Evolutionary conservation across 2,888 invertebrate genomes (phyloP).

Genomic region (Autographa pulchrina): DNA sequence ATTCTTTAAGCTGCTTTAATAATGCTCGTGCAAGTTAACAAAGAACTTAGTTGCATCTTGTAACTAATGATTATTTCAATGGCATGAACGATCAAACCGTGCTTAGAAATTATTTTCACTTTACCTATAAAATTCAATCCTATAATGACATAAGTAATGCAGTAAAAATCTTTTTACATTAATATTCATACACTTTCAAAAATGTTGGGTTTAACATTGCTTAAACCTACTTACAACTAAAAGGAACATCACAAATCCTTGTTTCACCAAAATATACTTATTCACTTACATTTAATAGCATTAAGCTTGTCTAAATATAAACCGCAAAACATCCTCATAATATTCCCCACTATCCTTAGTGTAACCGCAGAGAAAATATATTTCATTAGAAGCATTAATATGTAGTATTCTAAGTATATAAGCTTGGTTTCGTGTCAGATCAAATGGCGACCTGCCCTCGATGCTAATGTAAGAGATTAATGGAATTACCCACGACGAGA

Average conservation of each 20-base stretch:
- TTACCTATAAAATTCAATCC: not conserved
- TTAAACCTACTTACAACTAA: slow-evolving; percentile 12
- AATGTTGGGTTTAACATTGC: not conserved
- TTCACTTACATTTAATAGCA: slow-evolving; percentile 33
- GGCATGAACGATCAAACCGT: not conserved
- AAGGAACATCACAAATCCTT: slow-evolving; percentile 30
- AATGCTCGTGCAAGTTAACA: slow-evolving; percentile 11
- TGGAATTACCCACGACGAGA: slow-evolving; percentile 77
- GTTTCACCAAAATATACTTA: slow-evolving; percentile 21
- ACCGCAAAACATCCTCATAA: slow-evolving; percentile 59
- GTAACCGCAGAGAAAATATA: slow-evolving; percentile 67
- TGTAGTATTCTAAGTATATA: slow-evolving; percentile 73
- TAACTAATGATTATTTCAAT: not conserved
- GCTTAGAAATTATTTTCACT: not conserved
- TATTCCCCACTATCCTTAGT: slow-evolving; percentile 65
- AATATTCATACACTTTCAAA: no score
- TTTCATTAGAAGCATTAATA: slow-evolving; percentile 77
- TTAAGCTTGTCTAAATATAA: slow-evolving; percentile 47
- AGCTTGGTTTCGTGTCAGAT: slow-evolving; percentile 72
- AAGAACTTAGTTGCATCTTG: not conserved
- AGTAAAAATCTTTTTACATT: no score
- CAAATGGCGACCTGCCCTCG: slow-evolving; percentile 80
- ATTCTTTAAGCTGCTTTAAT: slow-evolving; percentile 29
- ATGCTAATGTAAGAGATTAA: slow-evolving; percentile 84
- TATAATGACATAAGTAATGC: no score